Base-by-base conservation (phyloP, 2,113 vertebrate species). In the Pionites leucogaster region DNA sequence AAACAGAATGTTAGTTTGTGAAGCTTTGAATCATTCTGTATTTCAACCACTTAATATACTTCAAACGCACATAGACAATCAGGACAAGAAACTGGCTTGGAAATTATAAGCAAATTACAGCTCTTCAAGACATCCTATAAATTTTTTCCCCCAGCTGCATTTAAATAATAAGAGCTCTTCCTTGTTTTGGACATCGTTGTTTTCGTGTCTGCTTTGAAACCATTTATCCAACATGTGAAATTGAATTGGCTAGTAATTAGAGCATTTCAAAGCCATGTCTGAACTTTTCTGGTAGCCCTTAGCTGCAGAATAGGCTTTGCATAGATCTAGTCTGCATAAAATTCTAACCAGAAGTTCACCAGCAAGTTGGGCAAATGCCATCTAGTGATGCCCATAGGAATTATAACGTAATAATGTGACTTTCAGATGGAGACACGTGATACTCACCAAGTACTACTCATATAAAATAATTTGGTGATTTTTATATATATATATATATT, bases 71-170 rank as follows among this genome's bases (percentile, higher is more conserved):
- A 29, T 33, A 81, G 47, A 78, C 82, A 90, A 79, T 92, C 80
- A 69, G 57, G 80, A 82, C 65, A 74, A 92, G 86, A 95, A 95
- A 93, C 76, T 86, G 63, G 7, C 68, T 87, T 4, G 10, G 78
- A 93, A 96, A 96, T 93, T 78, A 88, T 83, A 91, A 93, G 62
- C 20, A 96, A 97, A 85, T 89, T 94, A 81, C 72, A 87, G 78
- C 46, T 90, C 35, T 97, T 91, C 0, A 1, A 95, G 67, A 33
- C 47, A 84, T 60, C 50, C 31, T 78, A 52, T 63, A 33, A 10
- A 9, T 57, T 65, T 72, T 57, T 67, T 46, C 17, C 11, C 18
- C 65, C 57, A 70, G 29, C 65, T 82, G 44, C 55, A 50, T 80
- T 85, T 90, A 88, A 92, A 80, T 91, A 90, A 71, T 55, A 81